Percentiles rank a stretch among this genome's conserved stretches.
These are phyloP conservation scores for Actinemys pallida DNA, from an alignment of 2,113 vertebrate species.

Conservation along the genomic window DNA sequence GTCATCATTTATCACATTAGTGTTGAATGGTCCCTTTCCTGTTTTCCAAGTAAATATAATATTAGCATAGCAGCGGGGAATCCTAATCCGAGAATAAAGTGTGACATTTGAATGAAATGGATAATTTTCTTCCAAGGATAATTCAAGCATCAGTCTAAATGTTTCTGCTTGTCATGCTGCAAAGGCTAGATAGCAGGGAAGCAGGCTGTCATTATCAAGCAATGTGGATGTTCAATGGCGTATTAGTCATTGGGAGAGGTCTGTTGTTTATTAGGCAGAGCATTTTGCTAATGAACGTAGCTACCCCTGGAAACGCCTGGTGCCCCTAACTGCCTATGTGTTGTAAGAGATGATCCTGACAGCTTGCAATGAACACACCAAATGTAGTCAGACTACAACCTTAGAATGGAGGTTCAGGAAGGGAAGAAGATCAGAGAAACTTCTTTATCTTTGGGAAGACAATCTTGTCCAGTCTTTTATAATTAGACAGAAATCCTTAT, in stretches of 20 bases:
- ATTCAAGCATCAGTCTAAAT: not conserved
- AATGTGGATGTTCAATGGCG: not conserved
- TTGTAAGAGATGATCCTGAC: not conserved
- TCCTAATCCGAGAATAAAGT: not conserved
- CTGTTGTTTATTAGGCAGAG: not conserved
- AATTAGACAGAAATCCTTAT: not conserved
- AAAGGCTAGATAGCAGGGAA: not conserved
- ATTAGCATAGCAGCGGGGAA: not conserved
- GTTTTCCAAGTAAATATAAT: not conserved
- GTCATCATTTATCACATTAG: not conserved
- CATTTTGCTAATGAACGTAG: accelerated
- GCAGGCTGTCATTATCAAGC: not conserved
- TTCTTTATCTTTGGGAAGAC: not conserved
- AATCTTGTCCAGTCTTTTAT: conserved; percentile 7
- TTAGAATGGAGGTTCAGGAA: not conserved
- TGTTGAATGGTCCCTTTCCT: not conserved
- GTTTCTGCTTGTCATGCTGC: not conserved
- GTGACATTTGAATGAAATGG: not conserved
- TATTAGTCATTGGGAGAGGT: not conserved
- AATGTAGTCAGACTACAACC: not conserved
- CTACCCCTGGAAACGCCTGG: not conserved
- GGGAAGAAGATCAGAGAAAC: not conserved
- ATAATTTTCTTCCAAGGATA: not conserved
- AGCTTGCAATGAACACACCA: not conserved
- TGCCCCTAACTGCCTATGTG: not conserved